phyloP scores from a whole-genome alignment of 2,888 invertebrate species.

The Ferrisia virgata region DNA sequence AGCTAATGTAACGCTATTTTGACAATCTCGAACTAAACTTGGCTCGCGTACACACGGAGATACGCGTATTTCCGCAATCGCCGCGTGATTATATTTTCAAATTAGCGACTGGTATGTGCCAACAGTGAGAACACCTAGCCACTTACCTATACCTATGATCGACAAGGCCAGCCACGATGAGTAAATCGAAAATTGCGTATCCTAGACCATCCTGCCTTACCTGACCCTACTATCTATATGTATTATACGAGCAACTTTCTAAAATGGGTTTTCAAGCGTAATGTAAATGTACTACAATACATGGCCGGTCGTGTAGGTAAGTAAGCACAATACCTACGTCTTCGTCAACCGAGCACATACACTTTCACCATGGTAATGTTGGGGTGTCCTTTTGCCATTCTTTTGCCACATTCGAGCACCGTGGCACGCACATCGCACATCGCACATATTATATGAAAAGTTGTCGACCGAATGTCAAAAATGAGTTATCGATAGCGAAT shows the following conservation, averaged over 20 bases:
- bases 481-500: constrained; percentile 10
- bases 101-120: neutral
- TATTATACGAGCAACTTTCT: too few species aligned
- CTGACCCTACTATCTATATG: neutral
- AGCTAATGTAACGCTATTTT: constrained; percentile 1
- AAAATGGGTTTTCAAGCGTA: too few species aligned
- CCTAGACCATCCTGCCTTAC: too few species aligned
- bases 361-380: neutral
- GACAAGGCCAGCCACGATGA: neutral
- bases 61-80: neutral
- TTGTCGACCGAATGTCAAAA: neutral
- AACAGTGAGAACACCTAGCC: too few species aligned
- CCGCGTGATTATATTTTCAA: neutral
- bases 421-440: too few species aligned
- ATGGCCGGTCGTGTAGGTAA: too few species aligned
- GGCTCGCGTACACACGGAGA: neutral
- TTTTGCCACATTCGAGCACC: neutral
- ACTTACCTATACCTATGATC: too few species aligned
- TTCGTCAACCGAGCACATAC: too few species aligned
- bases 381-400: neutral
- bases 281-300: too few species aligned
- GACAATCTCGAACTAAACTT: neutral
- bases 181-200: neutral
- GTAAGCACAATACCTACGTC: too few species aligned
- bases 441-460: too few species aligned